phyloP scores from a whole-genome alignment of 37 sponge, comb jelly and placozoan species.

The Agelas oroides region DNA sequence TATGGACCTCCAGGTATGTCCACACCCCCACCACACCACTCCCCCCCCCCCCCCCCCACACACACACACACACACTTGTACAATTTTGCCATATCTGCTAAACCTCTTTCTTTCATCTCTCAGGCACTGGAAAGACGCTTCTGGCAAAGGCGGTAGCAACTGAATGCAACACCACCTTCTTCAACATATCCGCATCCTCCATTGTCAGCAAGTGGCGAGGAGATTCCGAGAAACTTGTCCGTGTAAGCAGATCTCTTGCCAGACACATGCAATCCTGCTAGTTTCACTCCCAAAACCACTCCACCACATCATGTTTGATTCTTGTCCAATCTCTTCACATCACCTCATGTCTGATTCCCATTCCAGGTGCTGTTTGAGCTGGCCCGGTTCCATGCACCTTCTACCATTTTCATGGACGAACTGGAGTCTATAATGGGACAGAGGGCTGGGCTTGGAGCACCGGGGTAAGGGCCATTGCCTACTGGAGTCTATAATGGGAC shows the following conservation, averaged over 20 bases:
- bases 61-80: too few species aligned
- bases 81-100: too few species aligned
- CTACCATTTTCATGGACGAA: conserved; percentile 99
- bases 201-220: conserved; percentile 99
- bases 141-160: conserved; percentile 99
- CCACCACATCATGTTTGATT: too few species aligned
- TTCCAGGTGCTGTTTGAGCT: conserved; percentile 93
- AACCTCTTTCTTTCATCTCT: too few species aligned
- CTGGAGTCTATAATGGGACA: conserved; percentile 97
- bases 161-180: conserved; percentile 99
- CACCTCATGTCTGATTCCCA: background rate
- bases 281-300: background rate
- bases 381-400: conserved; percentile 98
- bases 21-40: background rate
- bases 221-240: conserved; percentile 97
- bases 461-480: too few species aligned
- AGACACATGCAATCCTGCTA: background rate
- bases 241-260: conserved; percentile 48
- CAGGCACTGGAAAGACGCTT: conserved; percentile 98
- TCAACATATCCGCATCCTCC: conserved; percentile 98
- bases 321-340: too few species aligned
- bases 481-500: too few species aligned
- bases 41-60: background rate
- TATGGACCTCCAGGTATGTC: conserved; percentile 98
- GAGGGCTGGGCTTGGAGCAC: conserved; percentile 79